Evolutionary conservation across 2,888 invertebrate genomes (phyloP), one percentile per base, ranked within the genome.

Genomic region (Euphydryas editha): DNA sequence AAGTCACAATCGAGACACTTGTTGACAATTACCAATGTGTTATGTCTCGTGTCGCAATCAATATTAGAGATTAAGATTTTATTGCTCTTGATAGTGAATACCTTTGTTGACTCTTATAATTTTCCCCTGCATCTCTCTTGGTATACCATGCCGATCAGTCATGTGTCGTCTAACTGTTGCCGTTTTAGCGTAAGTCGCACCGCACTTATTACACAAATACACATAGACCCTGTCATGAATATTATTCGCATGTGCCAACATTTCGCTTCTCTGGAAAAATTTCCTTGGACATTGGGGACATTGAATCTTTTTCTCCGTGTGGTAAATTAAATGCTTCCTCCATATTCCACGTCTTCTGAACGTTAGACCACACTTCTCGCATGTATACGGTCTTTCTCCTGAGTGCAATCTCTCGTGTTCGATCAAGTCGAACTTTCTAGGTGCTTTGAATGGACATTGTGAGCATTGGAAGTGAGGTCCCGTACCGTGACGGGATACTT

Each of bases 291-390:
- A 92, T 3, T 81, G 77, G 0, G 72, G 76, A 64, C 92, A 92
- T 59, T 87, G 85, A 0, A 85, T 71, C 0, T 78, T 85, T 62
- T 90, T 92, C 30, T 92, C 91, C 3, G 76, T 76, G 59, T 92
- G 92, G 54, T 82, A 80, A n/a, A 86, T 72, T n/a, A 86, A 72
- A 73, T 92, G 92, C 20, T 88, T 89, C n/a, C 74, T 85, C 84
- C 87, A 90, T 54, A 90, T 84, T 0, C 83, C 85, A 62, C 81
- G 77, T 64, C 90, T 77, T 0, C 89, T 82, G 76, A 92, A 92
- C 0, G 89, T 90, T 2, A 90, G 67, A 0, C 91, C 91, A 20
- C 92, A 92, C 67, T 87, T 85, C 0, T 91, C 90, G 71, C 92
- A 92, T 0, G 89, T 80, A 39, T 86, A 92, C 0, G 92, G 92